Evolutionary conservation across 1,140 invertebrate genomes (phyloP).

Genomic region (Zeugodacus cucurbitae): DNA sequence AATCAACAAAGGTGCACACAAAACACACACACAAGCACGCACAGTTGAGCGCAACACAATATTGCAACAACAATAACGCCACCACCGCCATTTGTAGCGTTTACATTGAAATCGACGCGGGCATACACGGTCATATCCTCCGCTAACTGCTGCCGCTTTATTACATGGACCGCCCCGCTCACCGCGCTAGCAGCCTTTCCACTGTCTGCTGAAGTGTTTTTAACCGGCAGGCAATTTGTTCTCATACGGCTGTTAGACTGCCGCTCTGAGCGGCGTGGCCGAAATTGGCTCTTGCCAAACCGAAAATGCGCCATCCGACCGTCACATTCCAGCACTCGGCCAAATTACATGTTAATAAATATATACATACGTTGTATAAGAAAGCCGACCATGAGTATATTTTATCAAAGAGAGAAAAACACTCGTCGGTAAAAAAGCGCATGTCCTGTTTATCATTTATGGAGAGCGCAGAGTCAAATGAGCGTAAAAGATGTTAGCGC

Average conservation of each 20-base stretch:
- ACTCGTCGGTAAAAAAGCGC: not conserved
- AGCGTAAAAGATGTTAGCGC: not conserved
- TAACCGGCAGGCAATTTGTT: not conserved
- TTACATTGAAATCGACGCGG: not conserved
- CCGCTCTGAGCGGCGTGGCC: not conserved
- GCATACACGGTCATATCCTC: not conserved
- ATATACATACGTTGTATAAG: not conserved
- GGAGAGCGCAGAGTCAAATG: not conserved
- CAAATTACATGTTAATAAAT: not conserved
- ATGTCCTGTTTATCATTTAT: not conserved
- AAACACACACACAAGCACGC: not conserved
- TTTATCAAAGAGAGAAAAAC: not conserved
- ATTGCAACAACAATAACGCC: constrained; percentile 15
- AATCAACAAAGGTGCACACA: not conserved
- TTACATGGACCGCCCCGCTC: not conserved
- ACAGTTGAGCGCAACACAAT: constrained; percentile 8
- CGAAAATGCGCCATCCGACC: not conserved
- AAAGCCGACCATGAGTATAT: not conserved
- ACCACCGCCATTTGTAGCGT: constrained; percentile 15
- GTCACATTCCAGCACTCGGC: not conserved
- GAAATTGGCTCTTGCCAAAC: not conserved
- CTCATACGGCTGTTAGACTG: not conserved
- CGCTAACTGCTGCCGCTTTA: not conserved
- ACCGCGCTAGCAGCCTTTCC: not conserved
- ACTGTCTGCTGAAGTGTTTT: not conserved